Evolutionary conservation across 2,113 vertebrate genomes (phyloP).

Genomic region (Verasper variegatus): DNA sequence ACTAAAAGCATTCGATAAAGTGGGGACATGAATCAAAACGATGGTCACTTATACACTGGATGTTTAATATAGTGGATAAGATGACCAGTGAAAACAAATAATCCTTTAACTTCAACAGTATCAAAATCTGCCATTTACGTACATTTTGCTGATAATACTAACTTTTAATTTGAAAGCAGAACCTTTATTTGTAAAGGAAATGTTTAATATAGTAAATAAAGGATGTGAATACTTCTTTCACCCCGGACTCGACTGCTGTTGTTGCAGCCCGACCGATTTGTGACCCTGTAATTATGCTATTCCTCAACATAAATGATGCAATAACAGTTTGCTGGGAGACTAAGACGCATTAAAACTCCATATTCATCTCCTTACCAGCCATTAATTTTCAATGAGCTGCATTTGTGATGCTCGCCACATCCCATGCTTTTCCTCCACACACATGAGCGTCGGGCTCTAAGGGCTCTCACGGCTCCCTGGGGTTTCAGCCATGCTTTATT

Average conservation of each 20-base stretch:
- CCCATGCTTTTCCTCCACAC: neutral
- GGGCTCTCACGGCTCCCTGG: neutral
- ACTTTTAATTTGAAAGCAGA: neutral
- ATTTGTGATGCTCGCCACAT: conserved; percentile 37
- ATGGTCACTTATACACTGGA: too few relatives aligned
- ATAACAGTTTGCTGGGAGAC: conserved; percentile 17
- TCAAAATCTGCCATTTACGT: neutral
- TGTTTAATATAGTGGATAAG: too few relatives aligned
- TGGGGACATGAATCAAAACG: too few relatives aligned
- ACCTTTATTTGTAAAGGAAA: neutral
- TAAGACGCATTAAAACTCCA: conserved; percentile 28
- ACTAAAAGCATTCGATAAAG: too few relatives aligned
- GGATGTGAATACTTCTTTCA: neutral
- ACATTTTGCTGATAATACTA: neutral
- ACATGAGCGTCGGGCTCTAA: conserved; percentile 10
- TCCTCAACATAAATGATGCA: conserved; percentile 13
- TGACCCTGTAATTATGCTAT: neutral
- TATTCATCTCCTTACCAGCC: conserved; percentile 5
- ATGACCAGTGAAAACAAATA: too few relatives aligned
- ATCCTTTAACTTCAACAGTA: too few relatives aligned
- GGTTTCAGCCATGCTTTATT: conserved; percentile 44
- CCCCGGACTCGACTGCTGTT: neutral
- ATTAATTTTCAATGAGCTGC: neutral
- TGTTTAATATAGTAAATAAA: neutral
- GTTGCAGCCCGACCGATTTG: neutral